Base-by-base conservation (phyloP, 2,888 invertebrate genomes). In the Drosophila longiperda region DNA sequence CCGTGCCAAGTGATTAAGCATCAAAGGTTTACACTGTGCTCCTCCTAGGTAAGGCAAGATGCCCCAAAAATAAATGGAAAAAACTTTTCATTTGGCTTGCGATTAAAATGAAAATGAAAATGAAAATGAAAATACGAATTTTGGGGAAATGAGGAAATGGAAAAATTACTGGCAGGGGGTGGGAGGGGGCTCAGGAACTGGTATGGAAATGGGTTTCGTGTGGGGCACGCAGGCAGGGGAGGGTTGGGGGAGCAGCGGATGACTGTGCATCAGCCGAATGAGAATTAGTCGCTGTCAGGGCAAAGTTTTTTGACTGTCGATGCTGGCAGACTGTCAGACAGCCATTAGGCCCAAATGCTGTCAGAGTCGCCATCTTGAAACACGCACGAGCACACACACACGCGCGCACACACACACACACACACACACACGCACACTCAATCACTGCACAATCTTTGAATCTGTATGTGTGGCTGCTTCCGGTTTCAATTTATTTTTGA, bases 281-380 rank as follows among this genome's bases (percentile, higher is more conserved):
- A 63, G 78, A 86, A 78, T 83, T 86, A 80, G 81, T 88, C 78
- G 73, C 78, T 78, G 81, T 80, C 83, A 80, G 78, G 78, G 68
- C 68, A 80, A 76, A 77, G 70, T 79, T 77, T 77, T 75, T 70
- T 45, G 68, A 38, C 79, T 66, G 66, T 66, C 52, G 52, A 59
- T 64, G 54, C 75, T 65, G 74, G 53, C 75, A 66, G 66, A 63
- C 79, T 79, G 83, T 72, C 66, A 68, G 83, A 64, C 73, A 55
- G 83, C 85, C 88, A 87, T 83, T 87, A 83, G 83, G 75, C 80
- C 60, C 86, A 82, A 83, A 78, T 83, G 88, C 83, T 83, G 83
- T 85, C 80, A 80, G 82, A 85, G 86, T 87, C 86, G 83, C 80
- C 88, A 83, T 87, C 80, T 87, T 83, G 86, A 66, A 71, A 66